These are phyloP conservation scores for Leptopterna dolabrata DNA, from an alignment of 2,888 invertebrate species.

Conservation along the genomic window DNA sequence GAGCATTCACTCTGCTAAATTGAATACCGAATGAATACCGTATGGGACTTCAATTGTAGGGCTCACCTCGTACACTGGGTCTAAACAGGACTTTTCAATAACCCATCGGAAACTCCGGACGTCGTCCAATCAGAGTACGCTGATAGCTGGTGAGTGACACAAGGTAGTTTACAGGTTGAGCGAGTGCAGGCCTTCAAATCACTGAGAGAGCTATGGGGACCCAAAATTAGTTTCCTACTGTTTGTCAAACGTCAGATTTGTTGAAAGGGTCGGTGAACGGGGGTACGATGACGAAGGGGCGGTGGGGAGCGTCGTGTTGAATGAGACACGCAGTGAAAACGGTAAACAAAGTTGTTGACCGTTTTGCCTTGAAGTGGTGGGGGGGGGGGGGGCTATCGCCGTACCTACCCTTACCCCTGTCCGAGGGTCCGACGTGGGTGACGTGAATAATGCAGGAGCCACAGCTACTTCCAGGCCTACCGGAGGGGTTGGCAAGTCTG, in stretches of 20 bases:
- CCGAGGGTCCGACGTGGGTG: neutral
- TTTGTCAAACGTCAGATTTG: neutral
- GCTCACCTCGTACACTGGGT: too few relatives aligned
- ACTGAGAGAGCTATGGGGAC: neutral
- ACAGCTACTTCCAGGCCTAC: neutral
- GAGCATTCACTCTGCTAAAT: too few relatives aligned
- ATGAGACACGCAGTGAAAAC: neutral
- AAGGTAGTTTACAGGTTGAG: neutral
- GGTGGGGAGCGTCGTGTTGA: neutral
- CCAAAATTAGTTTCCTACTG: neutral
- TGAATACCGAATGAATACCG: neutral
- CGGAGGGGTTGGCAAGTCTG: neutral
- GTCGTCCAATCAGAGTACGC: neutral
- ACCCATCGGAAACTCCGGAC: neutral
- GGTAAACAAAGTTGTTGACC: slow-evolving; percentile 23
- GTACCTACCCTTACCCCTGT: neutral
- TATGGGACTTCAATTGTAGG: neutral
- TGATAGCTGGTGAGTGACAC: neutral
- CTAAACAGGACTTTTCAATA: neutral
- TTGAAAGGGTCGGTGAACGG: neutral
- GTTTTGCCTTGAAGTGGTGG: neutral
- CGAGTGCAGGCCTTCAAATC: neutral
- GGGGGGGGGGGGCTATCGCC: neutral
- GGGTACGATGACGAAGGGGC: neutral
- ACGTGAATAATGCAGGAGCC: slow-evolving; percentile 5